Evolutionary conservation across 2,113 vertebrate genomes (phyloP).

Genomic region (Rhizomys pruinosus): DNA sequence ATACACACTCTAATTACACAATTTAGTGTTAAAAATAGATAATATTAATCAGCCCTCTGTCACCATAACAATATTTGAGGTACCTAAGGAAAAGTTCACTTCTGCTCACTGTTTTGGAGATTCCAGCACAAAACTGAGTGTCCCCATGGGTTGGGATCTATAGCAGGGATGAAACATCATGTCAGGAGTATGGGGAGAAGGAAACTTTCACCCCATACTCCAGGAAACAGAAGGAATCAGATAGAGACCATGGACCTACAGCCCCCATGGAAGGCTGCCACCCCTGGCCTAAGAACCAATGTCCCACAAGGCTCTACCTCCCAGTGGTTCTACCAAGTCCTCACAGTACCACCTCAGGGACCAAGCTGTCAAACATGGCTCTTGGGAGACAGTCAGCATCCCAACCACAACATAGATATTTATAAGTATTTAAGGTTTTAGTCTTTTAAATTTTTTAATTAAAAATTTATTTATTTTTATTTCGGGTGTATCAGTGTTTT

Average conservation of each 20-base stretch:
- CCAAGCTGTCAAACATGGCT: not conserved
- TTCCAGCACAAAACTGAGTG: not conserved
- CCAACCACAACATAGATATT: not conserved
- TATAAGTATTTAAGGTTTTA: not conserved
- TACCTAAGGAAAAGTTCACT: not conserved
- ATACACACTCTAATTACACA: constrained; percentile 17
- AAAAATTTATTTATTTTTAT: no score
- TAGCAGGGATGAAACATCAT: not conserved
- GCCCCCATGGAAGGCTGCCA: not conserved
- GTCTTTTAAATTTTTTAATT: no score
- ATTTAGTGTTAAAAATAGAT: not conserved
- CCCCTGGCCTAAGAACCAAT: not conserved
- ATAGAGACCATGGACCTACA: not conserved
- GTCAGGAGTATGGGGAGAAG: not conserved
- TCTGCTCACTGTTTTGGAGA: not conserved
- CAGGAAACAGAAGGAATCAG: not conserved
- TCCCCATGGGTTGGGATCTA: not conserved
- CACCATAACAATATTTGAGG: not conserved
- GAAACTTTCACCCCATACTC: not conserved
- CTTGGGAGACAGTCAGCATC: not conserved
- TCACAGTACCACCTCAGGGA: not conserved
- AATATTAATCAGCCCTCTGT: not conserved
- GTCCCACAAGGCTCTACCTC: not conserved
- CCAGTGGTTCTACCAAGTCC: not conserved
- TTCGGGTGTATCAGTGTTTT: no score